phyloP scores from a whole-genome alignment of 1,140 invertebrate species.

The Drosophila fuyamai region DNA sequence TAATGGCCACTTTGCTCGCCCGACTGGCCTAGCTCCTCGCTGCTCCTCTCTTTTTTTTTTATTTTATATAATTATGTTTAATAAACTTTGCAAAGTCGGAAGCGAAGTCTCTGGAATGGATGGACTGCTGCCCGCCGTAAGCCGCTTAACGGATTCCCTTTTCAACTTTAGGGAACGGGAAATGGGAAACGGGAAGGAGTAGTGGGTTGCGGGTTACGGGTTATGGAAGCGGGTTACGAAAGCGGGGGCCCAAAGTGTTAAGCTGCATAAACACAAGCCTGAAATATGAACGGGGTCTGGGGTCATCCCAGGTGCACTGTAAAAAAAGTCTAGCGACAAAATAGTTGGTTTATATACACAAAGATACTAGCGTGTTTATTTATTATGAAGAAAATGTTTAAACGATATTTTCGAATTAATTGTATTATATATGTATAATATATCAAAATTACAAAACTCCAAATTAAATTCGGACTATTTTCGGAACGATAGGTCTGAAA shows the following conservation, averaged over 20 bases:
- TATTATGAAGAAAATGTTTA: too few relatives aligned
- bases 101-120: constrained; percentile 27
- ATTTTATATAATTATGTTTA: constrained; percentile 72
- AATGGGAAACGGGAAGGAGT: too few relatives aligned
- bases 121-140: constrained; percentile 30
- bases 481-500: too few relatives aligned
- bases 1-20: constrained; percentile 8
- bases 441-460: too few relatives aligned
- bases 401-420: too few relatives aligned
- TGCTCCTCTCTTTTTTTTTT: constrained; percentile 26
- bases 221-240: background rate
- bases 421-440: too few relatives aligned
- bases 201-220: background rate
- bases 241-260: constrained; percentile 59
- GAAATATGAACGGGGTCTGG: constrained; percentile 52
- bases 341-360: too few relatives aligned
- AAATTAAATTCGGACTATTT: too few relatives aligned
- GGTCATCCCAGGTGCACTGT: constrained; percentile 19
- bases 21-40: background rate
- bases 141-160: constrained; percentile 70
- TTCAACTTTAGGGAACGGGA: constrained; percentile 9
- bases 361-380: too few relatives aligned
- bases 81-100: constrained; percentile 58
- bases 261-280: constrained; percentile 75
- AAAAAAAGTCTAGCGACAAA: background rate